A percentile compares a stretch with the other conserved stretches of the same genome.
phyloP scores from a whole-genome alignment of 2,888 invertebrate species.

The Coecobrya sp. region DNA sequence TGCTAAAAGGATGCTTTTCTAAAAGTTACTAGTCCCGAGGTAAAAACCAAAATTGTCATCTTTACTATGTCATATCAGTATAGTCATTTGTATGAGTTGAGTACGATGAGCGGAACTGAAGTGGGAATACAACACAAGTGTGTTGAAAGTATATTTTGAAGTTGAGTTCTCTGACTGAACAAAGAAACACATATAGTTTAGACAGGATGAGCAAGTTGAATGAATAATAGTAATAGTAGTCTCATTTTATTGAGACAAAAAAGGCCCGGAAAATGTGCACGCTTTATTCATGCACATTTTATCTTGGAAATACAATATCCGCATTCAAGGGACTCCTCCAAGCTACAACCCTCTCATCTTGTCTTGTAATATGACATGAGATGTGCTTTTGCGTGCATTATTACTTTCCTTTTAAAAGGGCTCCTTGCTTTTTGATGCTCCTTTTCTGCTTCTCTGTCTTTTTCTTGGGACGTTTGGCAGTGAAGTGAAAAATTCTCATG shows the following conservation, averaged over 20 bases:
- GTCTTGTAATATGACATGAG: slow-evolving; percentile 33
- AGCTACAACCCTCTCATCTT: background rate
- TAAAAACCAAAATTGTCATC: too few species aligned
- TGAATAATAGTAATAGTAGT: background rate
- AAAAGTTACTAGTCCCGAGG: too few species aligned
- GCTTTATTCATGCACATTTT: slow-evolving; percentile 50
- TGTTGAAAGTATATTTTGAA: background rate
- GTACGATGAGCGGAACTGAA: too few species aligned
- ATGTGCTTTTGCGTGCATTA: background rate
- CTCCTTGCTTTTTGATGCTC: background rate
- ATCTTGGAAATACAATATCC: slow-evolving; percentile 44
- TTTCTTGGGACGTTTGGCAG: slow-evolving; percentile 49
- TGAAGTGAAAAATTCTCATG: slow-evolving; percentile 77
- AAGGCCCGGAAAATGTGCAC: background rate
- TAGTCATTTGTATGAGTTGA: too few species aligned
- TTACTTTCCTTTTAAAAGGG: background rate
- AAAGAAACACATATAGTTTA: background rate
- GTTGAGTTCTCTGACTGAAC: background rate
- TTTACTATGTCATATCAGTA: too few species aligned
- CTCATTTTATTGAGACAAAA: background rate
- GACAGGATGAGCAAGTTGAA: background rate
- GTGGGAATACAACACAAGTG: too few species aligned
- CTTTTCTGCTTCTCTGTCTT: background rate
- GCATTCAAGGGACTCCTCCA: slow-evolving; percentile 17
- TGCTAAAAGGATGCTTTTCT: too few species aligned